A percentile compares a stretch with the other conserved stretches of the same genome.
Evolutionary conservation across 2,888 invertebrate genomes (phyloP).

Genomic region (Eilema depressum): DNA sequence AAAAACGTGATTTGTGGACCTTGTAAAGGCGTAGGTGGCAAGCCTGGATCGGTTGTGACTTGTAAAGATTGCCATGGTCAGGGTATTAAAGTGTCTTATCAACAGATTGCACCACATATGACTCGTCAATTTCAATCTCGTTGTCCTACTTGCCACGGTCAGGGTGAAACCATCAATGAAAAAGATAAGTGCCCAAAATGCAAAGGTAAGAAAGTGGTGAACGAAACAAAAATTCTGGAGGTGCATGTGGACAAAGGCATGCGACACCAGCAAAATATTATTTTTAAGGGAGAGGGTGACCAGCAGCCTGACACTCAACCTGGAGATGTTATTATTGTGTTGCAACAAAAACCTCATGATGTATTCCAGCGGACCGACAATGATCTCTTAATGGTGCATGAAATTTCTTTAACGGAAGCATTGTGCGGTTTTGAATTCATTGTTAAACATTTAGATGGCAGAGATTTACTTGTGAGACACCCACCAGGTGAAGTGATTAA

Average conservation of each 20-base stretch:
- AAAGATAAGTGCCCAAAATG: constrained; percentile 94
- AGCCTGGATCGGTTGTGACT: constrained; percentile 88
- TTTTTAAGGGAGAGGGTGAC: constrained; percentile 95
- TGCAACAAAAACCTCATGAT: constrained; percentile 93
- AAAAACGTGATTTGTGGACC: constrained; percentile 93
- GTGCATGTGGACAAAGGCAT: constrained; percentile 96
- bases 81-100: constrained; percentile 91
- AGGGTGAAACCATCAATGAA: constrained; percentile 92
- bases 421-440: constrained; percentile 95
- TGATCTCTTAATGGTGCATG: constrained; percentile 91
- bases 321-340: constrained; percentile 95
- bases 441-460: constrained; percentile 96
- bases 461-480: constrained; percentile 92
- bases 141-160: constrained; percentile 89
- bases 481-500: constrained; percentile 94
- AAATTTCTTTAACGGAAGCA: constrained; percentile 94
- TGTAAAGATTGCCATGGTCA: constrained; percentile 93
- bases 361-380: constrained; percentile 92
- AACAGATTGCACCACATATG: constrained; percentile 90
- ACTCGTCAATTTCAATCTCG: constrained; percentile 88
- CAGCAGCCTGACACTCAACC: constrained; percentile 95
- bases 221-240: constrained; percentile 94
- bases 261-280: constrained; percentile 94
- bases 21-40: constrained; percentile 93
- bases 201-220: constrained; percentile 93